Evolutionary conservation across 1,140 invertebrate species (phyloP), one percentile per base, ranked within the genome.

Genomic region (Neodiprion fabricii): DNA sequence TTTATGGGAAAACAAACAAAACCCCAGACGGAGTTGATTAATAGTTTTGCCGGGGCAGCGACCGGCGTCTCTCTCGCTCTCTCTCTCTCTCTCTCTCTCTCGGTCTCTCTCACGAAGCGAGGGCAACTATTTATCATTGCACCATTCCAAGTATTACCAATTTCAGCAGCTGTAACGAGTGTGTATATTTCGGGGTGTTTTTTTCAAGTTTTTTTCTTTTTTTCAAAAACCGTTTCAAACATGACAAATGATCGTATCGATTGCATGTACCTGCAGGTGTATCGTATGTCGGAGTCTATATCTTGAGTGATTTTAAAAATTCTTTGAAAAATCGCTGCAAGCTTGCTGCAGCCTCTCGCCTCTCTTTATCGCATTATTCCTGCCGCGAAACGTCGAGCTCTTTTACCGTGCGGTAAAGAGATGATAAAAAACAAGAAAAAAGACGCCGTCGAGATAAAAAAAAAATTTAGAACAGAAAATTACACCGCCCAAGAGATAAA

Each of bases 61-160:
- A 75, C 69, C 71, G 71, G 67, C 73, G 66, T 17, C 12, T 28
- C 14, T 74, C 71, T 73, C 69, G 67, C 66, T 50, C 48, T 70
- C 28, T 61, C 70, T 76, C 72, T 40, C 28, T 69, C 66, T 50
- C 48, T 70, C 28, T 61, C 70, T 76, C 72, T 40, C 28, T 40
- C 28, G 48, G 77, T 78, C 70, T 71, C 67, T 69, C 21, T 73
- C 49, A 61, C 72, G 68, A 23, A 67, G 48, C 75, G 72, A 53
- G 66, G 75, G 72, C 67, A 77, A 49, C 79, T 83, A 83, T 83
- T 82, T 84, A 83, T 84, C 82, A 84, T 82, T 77, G 76, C 77
- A 71, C 71, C 70, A 67, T 82, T 83, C 78, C 82, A 76, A 70
- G 77, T 76, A 78, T 81, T 84, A 84, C 83, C 81, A 84, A 83